A percentile compares a stretch with the other conserved stretches of the same genome.
Evolutionary conservation across 2,113 vertebrate genomes (phyloP).

Genomic region (Oplegnathus fasciatus): DNA sequence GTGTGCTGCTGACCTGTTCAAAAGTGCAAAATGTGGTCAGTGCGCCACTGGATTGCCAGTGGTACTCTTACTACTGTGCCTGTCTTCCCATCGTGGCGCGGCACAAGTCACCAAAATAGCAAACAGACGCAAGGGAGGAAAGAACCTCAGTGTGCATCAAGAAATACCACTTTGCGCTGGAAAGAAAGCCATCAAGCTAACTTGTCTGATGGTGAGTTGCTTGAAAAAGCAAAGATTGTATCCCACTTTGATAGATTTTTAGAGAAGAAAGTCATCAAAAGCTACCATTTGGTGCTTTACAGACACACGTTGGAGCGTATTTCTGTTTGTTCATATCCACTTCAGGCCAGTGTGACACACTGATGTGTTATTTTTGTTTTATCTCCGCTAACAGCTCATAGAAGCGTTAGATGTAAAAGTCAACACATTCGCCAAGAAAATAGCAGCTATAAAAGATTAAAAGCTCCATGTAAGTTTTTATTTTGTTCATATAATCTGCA

Average conservation of each 20-base stretch:
- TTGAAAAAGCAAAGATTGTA: not conserved
- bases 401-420: not conserved
- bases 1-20: not conserved
- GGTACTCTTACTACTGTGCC: too few relatives aligned
- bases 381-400: not conserved
- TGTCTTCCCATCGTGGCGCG: not conserved
- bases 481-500: not conserved
- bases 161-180: not conserved
- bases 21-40: not conserved
- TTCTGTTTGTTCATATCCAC: slow-evolving; percentile 5
- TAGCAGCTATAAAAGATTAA: not conserved
- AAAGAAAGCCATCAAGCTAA: not conserved
- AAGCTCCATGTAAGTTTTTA: not conserved
- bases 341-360: not conserved
- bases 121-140: not conserved
- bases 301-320: not conserved
- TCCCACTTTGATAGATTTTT: not conserved
- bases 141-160: not conserved
- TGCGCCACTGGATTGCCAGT: too few relatives aligned
- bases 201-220: not conserved
- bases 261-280: not conserved
- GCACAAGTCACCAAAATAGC: not conserved
- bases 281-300: not conserved
- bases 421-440: not conserved
- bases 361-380: not conserved